Conservation (phyloP, 1,140 invertebrate species). For the Bombus pyrosoma region DNA sequence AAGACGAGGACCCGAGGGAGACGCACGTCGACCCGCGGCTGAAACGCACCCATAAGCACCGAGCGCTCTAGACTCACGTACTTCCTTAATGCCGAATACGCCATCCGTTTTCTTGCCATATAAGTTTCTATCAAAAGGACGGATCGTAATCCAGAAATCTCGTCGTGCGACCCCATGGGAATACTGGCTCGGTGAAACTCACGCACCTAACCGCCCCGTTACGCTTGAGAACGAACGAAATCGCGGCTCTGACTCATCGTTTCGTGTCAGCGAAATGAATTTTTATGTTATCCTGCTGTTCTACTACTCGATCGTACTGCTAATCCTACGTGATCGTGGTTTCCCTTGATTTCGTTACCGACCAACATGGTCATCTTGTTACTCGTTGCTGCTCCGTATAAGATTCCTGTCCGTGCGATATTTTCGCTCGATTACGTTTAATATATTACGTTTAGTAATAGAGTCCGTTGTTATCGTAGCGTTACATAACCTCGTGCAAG, state of each 20-base stretch:
- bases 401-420: too few relatives aligned
- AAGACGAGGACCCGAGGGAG: conserved; percentile 41
- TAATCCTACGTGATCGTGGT: too few relatives aligned
- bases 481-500: too few relatives aligned
- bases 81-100: conserved; percentile 80
- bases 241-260: conserved; percentile 58
- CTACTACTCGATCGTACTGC: too few relatives aligned
- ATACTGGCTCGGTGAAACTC: conserved; percentile 72
- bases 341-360: too few relatives aligned
- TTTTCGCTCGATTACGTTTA: too few relatives aligned
- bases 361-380: rapidly evolving
- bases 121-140: conserved; percentile 79
- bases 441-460: too few relatives aligned
- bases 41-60: conserved; percentile 76
- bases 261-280: conserved; percentile 29
- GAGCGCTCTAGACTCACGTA: conserved; percentile 78
- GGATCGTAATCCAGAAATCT: conserved; percentile 80
- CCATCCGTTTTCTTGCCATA: conserved; percentile 80
- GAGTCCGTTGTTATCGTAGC: too few relatives aligned
- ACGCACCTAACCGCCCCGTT: conserved; percentile 55
- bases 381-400: too few relatives aligned
- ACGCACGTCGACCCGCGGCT: conserved; percentile 33
- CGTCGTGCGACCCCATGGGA: conserved; percentile 73
- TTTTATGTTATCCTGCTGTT: conserved; percentile 7
- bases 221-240: conserved; percentile 54